phyloP scores from a whole-genome alignment of 2,888 invertebrate species.

The Chydorus sphaericus region DNA sequence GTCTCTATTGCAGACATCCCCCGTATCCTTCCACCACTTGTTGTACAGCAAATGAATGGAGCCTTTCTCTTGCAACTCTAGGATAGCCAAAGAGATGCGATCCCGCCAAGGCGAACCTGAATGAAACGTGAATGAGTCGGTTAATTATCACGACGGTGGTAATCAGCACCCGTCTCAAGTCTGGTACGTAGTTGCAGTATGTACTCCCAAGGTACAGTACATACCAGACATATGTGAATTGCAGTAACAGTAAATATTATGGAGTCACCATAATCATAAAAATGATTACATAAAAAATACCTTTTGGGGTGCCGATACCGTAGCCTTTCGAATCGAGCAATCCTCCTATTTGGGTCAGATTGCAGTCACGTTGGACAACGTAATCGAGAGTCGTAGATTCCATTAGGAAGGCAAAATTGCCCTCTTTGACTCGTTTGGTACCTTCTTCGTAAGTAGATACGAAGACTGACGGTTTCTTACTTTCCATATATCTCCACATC shows the following conservation, averaged over 20 bases:
- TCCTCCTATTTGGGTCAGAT: constrained; percentile 93
- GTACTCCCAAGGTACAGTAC: too few species aligned
- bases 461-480: constrained; percentile 60
- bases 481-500: constrained; percentile 94
- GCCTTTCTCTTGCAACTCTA: constrained; percentile 37
- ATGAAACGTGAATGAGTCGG: too few species aligned
- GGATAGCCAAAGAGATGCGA: constrained; percentile 35
- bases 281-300: constrained; percentile 31
- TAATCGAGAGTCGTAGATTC: constrained; percentile 97
- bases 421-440: constrained; percentile 64
- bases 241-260: too few species aligned
- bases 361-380: constrained; percentile 84
- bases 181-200: too few species aligned
- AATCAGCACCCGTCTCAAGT: too few species aligned
- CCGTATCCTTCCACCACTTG: constrained; percentile 95
- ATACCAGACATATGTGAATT: too few species aligned
- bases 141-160: too few species aligned
- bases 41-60: constrained; percentile 31
- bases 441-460: constrained; percentile 85
- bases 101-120: constrained; percentile 40
- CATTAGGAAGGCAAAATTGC: constrained; percentile 94
- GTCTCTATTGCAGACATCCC: constrained; percentile 75
- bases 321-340: constrained; percentile 71
- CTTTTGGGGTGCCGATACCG: constrained; percentile 92
- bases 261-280: neutral